Conservation (phyloP, 2,888 invertebrate species). For the Phoenoteleia sp. region DNA sequence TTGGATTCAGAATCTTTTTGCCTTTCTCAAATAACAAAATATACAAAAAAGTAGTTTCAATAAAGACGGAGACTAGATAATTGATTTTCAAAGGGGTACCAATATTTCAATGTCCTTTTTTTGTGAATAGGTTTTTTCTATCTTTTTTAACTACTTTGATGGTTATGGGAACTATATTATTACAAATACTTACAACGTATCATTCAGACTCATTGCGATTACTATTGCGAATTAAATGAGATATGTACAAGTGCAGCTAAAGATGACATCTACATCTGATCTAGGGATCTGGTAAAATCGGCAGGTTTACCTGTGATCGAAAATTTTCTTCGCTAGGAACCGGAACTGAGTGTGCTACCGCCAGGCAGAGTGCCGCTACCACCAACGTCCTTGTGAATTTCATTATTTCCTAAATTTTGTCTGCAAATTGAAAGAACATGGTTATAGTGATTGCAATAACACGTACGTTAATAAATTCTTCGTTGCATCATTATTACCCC, state of each 20-base stretch:
- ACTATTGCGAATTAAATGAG: not conserved
- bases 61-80: too few species aligned
- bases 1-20: too few species aligned
- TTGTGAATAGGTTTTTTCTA: not conserved
- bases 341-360: slow-evolving; percentile 81
- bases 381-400: slow-evolving; percentile 79
- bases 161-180: not conserved
- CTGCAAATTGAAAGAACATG: slow-evolving; percentile 38
- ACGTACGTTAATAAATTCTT: too few species aligned
- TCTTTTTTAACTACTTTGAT: slow-evolving; percentile 4
- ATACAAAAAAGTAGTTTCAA: too few species aligned
- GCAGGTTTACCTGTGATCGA: slow-evolving; percentile 84
- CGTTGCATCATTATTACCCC: too few species aligned
- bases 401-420: slow-evolving; percentile 77
- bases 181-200: not conserved
- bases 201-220: not conserved
- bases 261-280: slow-evolving; percentile 1
- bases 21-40: too few species aligned
- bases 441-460: too few species aligned
- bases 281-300: too few species aligned
- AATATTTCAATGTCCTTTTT: not conserved
- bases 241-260: slow-evolving; percentile 42
- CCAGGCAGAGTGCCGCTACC: slow-evolving; percentile 79
- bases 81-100: too few species aligned
- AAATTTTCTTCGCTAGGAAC: slow-evolving; percentile 80